A percentile compares a stretch with the other conserved stretches of the same genome.
Evolutionary conservation across 1,140 invertebrate genomes (phyloP).

Genomic region (Drusus annulatus): DNA sequence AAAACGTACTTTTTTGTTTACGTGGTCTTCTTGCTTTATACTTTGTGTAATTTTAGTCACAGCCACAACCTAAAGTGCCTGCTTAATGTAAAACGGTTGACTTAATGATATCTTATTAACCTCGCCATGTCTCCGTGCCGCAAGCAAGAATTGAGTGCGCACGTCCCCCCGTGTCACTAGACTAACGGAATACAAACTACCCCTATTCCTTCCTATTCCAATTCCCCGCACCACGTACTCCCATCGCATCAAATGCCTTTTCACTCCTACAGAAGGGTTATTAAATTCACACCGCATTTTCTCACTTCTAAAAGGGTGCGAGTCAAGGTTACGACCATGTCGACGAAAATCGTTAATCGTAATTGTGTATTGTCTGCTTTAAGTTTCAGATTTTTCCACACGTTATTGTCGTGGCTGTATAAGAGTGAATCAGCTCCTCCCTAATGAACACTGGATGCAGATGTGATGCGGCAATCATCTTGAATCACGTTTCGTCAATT

Average conservation of each 20-base stretch:
- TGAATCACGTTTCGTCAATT: too few relatives aligned
- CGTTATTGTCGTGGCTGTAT: too few relatives aligned
- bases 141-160: conserved; percentile 7
- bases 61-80: neutral
- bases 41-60: neutral
- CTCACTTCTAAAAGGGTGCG: neutral
- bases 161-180: conserved; percentile 13
- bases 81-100: neutral
- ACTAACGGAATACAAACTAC: conserved; percentile 30
- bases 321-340: neutral
- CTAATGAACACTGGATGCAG: too few relatives aligned
- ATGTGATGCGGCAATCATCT: too few relatives aligned
- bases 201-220: neutral
- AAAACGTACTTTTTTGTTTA: neutral
- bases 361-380: too few relatives aligned
- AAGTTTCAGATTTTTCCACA: too few relatives aligned
- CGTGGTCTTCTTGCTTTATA: neutral
- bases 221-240: neutral
- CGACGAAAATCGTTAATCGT: neutral
- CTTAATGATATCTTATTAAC: neutral
- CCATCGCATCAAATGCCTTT: conserved; percentile 35
- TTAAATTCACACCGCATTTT: conserved; percentile 25
- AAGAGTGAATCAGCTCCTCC: too few relatives aligned
- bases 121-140: neutral
- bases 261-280: conserved; percentile 17